Evolutionary conservation across 2,888 invertebrate genomes (phyloP), one percentile per base, ranked within the genome.

Genomic region (Drosophila neutralis): DNA sequence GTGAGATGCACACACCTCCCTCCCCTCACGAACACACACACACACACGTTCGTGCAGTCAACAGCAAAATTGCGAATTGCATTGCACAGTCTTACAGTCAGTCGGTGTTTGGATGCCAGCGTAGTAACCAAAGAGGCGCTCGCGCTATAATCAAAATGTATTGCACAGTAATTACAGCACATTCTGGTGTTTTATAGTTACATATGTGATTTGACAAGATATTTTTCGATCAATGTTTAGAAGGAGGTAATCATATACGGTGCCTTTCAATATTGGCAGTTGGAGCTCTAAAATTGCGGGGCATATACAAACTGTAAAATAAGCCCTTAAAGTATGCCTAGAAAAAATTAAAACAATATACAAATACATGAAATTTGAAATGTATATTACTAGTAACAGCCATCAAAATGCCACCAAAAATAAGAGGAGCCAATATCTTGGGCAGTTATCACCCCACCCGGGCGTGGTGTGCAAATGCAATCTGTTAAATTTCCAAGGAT

Each of bases 51-150:
- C 13, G 21, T 52, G 51, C 61, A 54, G 63, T 58, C 60, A 62
- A 33, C 35, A 52, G 27, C 48, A 56, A 68, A 61, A 74, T 57
- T 65, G 69, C 68, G 33, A 79, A 65, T 76, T 85, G 78, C 81
- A 80, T 60, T 73, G 73, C 65, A 36, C 53, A 63, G 42, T 52
- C 59, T 45, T 45, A 24, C 40, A 31, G 35, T 76, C 70, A 86
- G 62, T 81, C 52, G 71, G 36, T 57, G 21, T 62, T 69, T 49
- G 53, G 54, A 21, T 31, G 35, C 13, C 57, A 36, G 27, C 7
- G 51, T 8, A 56, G 51, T 29, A 45, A 36, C 24, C 42, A 51
- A 56, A 18, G 2, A 21, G 27, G 4, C 21, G 18, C 27, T 15
- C 5, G 21, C 2, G 13, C 4, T 18, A 0, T n/a, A 29, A 53